Conservation (phyloP, 1,140 invertebrate species). For the Hyphantria cunea region DNA sequence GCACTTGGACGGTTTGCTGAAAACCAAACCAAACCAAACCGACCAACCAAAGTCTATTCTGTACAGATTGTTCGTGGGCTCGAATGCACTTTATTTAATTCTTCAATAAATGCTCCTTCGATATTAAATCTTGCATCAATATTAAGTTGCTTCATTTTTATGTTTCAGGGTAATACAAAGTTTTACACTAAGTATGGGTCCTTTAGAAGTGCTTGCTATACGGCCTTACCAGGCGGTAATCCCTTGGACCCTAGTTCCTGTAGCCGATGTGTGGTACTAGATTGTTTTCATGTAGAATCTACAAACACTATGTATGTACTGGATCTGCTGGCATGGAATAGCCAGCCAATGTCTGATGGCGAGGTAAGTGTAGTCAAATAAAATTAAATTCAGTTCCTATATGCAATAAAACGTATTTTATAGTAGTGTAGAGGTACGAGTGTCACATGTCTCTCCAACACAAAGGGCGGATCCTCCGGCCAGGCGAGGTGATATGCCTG, state of each 20-base stretch:
- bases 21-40: no score
- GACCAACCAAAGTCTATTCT: no score
- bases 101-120: no score
- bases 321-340: slow-evolving; percentile 93
- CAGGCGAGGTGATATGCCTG: no score
- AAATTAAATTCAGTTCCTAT: not conserved
- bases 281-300: slow-evolving; percentile 89
- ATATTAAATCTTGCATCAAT: no score
- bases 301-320: slow-evolving; percentile 88
- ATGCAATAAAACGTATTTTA: no score
- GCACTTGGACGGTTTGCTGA: no score
- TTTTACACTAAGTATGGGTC: slow-evolving; percentile 88
- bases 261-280: slow-evolving; percentile 85
- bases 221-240: slow-evolving; percentile 90
- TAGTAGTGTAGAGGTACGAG: no score
- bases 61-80: no score
- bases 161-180: slow-evolving; percentile 85
- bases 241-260: slow-evolving; percentile 55
- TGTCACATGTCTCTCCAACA: no score
- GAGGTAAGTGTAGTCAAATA: slow-evolving; percentile 90
- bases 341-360: slow-evolving; percentile 88
- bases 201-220: slow-evolving; percentile 83
- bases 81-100: no score
- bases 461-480: no score
- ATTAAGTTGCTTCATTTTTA: not conserved